Evolutionary conservation across 2,888 invertebrate species (phyloP).

Genomic region (Dugesia japonica): DNA sequence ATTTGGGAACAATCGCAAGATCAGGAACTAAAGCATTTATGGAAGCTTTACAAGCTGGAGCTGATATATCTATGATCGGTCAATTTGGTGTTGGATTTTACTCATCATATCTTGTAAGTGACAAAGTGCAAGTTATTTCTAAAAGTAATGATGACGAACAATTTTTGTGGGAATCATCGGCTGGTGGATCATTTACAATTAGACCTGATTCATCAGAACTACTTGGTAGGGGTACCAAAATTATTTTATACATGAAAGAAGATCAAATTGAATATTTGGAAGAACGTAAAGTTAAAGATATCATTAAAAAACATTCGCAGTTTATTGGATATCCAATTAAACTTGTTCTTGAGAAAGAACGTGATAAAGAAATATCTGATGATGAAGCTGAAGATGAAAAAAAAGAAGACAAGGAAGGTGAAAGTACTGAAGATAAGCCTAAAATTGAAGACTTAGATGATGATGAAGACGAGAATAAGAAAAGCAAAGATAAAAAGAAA

Average conservation of each 20-base stretch:
- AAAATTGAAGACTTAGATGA: constrained; percentile 56
- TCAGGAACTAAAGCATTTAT: constrained; percentile 99
- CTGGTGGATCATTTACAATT: constrained; percentile 91
- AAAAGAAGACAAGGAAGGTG: constrained; percentile 38
- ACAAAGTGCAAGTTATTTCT: constrained; percentile 68
- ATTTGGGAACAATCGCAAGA: constrained; percentile 71
- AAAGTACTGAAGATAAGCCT: constrained; percentile 50
- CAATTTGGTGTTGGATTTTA: constrained; percentile 99
- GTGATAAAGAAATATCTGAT: constrained; percentile 83
- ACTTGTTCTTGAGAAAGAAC: constrained; percentile 78
- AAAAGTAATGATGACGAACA: constrained; percentile 96
- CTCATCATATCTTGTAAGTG: constrained; percentile 88
- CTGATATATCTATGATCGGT: constrained; percentile 98
- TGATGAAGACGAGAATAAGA: constrained; percentile 49
- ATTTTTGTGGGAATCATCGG: constrained; percentile 91
- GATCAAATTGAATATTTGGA: constrained; percentile 84
- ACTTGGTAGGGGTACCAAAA: constrained; percentile 68
- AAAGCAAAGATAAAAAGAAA: constrained; percentile 64
- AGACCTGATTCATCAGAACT: constrained; percentile 53
- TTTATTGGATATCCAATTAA: constrained; percentile 92
- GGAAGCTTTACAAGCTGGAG: constrained; percentile 81
- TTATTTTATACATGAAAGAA: constrained; percentile 80
- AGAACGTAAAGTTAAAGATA: constrained; percentile 79
- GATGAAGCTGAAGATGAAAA: constrained; percentile 66
- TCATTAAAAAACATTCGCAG: constrained; percentile 95